phyloP scores from a whole-genome alignment of 2,888 invertebrate genomes.

The Bembecia ichneumoniformis region DNA sequence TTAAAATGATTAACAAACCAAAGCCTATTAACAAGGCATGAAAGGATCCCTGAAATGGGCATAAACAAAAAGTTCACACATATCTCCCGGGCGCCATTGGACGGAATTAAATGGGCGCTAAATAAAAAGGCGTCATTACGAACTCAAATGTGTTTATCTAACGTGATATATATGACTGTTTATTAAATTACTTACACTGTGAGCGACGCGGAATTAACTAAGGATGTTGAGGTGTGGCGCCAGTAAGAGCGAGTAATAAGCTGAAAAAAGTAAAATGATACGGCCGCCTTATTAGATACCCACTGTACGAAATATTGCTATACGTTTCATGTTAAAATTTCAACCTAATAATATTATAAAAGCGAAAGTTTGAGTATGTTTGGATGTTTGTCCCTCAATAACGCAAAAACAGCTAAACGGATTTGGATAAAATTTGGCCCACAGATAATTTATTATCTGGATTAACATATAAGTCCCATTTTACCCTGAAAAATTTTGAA shows the following conservation, averaged over 20 bases:
- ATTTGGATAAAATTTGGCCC: too few relatives aligned
- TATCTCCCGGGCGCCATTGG: slow-evolving; percentile 21
- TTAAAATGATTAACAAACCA: neutral
- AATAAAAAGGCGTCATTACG: slow-evolving; percentile 18
- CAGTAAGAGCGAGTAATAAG: neutral
- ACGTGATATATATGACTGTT: slow-evolving; percentile 22
- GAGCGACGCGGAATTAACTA: slow-evolving; percentile 17
- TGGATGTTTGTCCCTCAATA: too few relatives aligned
- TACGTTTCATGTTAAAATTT: too few relatives aligned
- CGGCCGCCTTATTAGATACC: too few relatives aligned
- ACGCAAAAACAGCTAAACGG: too few relatives aligned
- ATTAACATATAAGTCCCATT: too few relatives aligned
- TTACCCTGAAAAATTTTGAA: too few relatives aligned
- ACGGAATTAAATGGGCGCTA: slow-evolving; percentile 20
- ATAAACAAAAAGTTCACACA: slow-evolving; percentile 19
- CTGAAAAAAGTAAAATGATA: too few relatives aligned
- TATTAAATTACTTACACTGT: slow-evolving; percentile 18
- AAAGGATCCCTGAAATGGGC: slow-evolving; percentile 1
- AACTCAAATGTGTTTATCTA: slow-evolving; percentile 29
- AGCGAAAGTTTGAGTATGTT: too few relatives aligned
- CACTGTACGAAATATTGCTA: too few relatives aligned
- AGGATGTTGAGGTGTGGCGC: neutral
- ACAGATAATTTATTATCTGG: too few relatives aligned
- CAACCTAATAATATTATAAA: too few relatives aligned
- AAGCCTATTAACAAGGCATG: neutral